Conservation (phyloP, 1,140 invertebrate genomes). For the Bradysia coprophila region DNA sequence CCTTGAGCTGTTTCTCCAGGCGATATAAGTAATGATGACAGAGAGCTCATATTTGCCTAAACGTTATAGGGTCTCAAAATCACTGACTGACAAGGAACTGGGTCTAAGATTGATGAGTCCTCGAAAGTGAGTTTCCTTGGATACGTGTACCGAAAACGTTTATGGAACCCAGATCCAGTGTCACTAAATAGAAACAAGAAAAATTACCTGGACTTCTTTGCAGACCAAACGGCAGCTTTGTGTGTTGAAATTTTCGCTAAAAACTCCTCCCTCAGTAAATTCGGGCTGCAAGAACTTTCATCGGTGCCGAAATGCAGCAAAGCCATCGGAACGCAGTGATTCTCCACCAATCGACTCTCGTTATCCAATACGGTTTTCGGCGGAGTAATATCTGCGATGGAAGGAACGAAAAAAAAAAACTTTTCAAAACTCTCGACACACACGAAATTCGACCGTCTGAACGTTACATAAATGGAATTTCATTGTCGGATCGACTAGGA, state of each 20-base stretch:
- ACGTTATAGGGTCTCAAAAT: too few relatives aligned
- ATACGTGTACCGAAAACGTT: too few relatives aligned
- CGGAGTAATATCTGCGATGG: conserved; percentile 44
- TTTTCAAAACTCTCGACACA: neutral
- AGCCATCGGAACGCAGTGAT: conserved; percentile 53
- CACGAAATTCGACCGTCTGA: too few relatives aligned
- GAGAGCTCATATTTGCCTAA: too few relatives aligned
- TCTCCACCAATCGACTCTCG: conserved; percentile 36
- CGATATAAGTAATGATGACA: too few relatives aligned
- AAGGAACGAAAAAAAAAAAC: conserved; percentile 8
- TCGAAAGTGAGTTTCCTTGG: too few relatives aligned
- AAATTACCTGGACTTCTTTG: neutral
- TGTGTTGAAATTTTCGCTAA: conserved; percentile 26
- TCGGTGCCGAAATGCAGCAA: conserved; percentile 46
- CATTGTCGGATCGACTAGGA: conserved; percentile 35
- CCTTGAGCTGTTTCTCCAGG: too few relatives aligned
- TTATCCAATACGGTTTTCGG: conserved; percentile 43
- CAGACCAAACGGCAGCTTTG: conserved; percentile 19
- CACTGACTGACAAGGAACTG: too few relatives aligned
- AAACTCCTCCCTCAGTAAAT: conserved; percentile 22
- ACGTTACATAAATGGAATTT: conserved; percentile 61
- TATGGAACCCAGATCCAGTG: too few relatives aligned
- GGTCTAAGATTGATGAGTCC: too few relatives aligned
- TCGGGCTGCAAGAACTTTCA: conserved; percentile 11
- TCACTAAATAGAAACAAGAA: too few relatives aligned